These are phyloP conservation scores for Acanthopagrus latus DNA, from an alignment of 2,797 vertebrate genomes.

Conservation along the genomic window DNA sequence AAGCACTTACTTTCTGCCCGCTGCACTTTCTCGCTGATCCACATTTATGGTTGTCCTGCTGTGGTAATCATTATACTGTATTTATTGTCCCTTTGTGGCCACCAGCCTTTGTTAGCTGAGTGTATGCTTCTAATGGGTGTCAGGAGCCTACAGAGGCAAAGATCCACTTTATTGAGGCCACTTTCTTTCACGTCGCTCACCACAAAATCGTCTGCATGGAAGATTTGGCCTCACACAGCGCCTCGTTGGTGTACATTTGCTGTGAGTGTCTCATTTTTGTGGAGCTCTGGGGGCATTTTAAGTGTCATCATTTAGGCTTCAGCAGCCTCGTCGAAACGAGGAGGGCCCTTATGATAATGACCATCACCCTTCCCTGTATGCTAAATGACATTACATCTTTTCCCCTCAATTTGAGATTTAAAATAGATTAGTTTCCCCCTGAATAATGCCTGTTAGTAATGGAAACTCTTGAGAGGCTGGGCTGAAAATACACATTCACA, in stretches of 20 bases:
- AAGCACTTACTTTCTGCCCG: conserved; percentile 26
- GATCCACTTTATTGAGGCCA: conserved; percentile 57
- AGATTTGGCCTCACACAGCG: conserved; percentile 48
- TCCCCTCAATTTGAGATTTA: conserved; percentile 70
- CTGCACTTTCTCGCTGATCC: conserved; percentile 11
- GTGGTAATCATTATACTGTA: conserved; percentile 22
- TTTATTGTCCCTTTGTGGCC: conserved; percentile 40
- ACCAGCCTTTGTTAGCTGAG: conserved; percentile 33
- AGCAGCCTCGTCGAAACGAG: conserved; percentile 62
- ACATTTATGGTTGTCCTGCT: conserved; percentile 19
- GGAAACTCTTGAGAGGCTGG: conserved; percentile 83
- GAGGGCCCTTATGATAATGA: conserved; percentile 71
- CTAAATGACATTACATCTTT: conserved; percentile 74
- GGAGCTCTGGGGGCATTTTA: conserved; percentile 59
- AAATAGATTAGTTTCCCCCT: conserved; percentile 72
- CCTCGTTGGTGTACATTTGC: conserved; percentile 41
- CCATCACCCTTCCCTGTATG: conserved; percentile 68
- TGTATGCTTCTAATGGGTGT: conserved; percentile 61
- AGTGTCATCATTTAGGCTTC: conserved; percentile 70
- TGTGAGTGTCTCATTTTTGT: conserved; percentile 40
- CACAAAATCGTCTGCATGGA: conserved; percentile 34
- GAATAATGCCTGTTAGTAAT: conserved; percentile 77
- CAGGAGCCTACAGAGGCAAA: conserved; percentile 51
- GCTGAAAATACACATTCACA: conserved; percentile 83
- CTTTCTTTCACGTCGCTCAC: conserved; percentile 60